Evolutionary conservation across 2,888 invertebrate species (phyloP), one percentile per base, ranked within the genome.

Genomic region (Prenolepis imparis): DNA sequence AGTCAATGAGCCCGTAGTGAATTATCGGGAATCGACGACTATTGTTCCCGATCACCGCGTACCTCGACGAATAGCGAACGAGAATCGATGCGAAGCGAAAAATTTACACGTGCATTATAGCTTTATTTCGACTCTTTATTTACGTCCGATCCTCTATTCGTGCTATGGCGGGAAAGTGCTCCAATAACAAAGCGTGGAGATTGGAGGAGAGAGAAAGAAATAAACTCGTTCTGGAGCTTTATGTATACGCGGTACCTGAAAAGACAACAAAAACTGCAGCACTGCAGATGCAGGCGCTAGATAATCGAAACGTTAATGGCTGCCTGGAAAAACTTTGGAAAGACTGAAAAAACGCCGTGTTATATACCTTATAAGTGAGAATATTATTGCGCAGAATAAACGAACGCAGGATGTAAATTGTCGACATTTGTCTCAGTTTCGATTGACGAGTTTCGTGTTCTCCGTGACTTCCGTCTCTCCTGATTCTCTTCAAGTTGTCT

Each of bases 261-360:
- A 61, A 48, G 48, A 57, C 61, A 72, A 70, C 68, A 85, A 84
- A 70, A 82, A 48, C 44, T 66, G 67, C 59, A 41, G 77, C 41
- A n/a, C 82, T 82, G 74, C 87, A 90, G 89, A 87, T 91, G 90
- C 84, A 18, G 18, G 83, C 85, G 75, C 88, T 88, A 73, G 87
- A 84, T 89, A 90, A 91, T 91, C 89, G 90, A 88, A 89, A 89
- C 88, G 87, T 87, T 91, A 91, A 91, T 91, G 90, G 90, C 88
- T 82, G 90, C 41, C 66, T 78, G 88, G 75, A 73, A 83, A 87
- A 86, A 84, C 81, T 63, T n/a, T 0, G n/a, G 78, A 73, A 81
- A 84, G 83, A 80, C 72, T 85, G 83, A 63, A 82, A 86, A 87
- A 85, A 81, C 24, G 68, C 52, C 73, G 39, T 28, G 28, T 28